These are phyloP conservation scores for Oligia fasciuncula DNA, from an alignment of 2,888 invertebrate genomes.

Conservation along the genomic window DNA sequence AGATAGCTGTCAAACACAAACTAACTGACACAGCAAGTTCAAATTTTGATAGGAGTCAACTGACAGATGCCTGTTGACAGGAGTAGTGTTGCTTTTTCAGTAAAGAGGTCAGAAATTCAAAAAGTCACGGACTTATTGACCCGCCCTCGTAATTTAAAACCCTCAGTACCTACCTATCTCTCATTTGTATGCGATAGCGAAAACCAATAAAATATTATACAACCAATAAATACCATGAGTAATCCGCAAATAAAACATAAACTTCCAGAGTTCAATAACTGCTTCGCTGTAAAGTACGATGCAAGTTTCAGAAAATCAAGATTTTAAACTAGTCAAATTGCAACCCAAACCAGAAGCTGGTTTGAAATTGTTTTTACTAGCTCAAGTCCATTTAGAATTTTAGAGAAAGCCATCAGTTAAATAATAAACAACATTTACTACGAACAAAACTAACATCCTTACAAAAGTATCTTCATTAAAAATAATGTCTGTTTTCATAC, in stretches of 20 bases:
- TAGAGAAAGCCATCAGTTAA: background rate
- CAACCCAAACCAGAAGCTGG: background rate
- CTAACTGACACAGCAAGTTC: no score
- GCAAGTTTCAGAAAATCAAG: constrained; percentile 3
- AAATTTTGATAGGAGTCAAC: no score
- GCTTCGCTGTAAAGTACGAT: constrained; percentile 1
- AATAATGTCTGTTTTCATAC: background rate
- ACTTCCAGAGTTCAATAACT: constrained; percentile 30
- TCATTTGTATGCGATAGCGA: constrained; percentile 30
- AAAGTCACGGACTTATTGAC: no score
- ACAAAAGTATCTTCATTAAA: background rate
- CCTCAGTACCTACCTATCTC: background rate
- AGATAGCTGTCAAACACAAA: no score
- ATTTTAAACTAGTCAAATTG: background rate
- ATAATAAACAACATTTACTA: background rate
- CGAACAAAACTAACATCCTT: background rate
- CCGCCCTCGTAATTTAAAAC: no score
- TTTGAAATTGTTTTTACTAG: background rate
- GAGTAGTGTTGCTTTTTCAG: no score
- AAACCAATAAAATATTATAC: constrained; percentile 31
- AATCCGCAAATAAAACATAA: constrained; percentile 28
- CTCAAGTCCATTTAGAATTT: background rate
- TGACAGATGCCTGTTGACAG: no score
- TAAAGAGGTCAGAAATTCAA: no score
- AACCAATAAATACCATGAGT: constrained; percentile 38